These are phyloP conservation scores for Phocoena sinus DNA, from an alignment of 2,113 vertebrate genomes.

Conservation along the genomic window DNA sequence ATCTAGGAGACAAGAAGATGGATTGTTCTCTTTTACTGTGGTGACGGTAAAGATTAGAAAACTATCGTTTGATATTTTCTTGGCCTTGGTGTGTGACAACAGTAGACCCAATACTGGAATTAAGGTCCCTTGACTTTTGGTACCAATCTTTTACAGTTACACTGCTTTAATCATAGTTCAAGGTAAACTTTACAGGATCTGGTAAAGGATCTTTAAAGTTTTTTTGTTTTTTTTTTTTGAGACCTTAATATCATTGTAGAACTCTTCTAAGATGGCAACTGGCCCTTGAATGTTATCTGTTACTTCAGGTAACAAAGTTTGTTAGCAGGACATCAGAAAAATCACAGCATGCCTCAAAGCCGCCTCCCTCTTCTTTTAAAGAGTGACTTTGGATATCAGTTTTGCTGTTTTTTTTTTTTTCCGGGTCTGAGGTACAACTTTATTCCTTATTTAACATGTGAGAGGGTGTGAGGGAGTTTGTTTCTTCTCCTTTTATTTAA, in stretches of 20 bases:
- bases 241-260: not conserved
- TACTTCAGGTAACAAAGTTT: not conserved
- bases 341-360: not conserved
- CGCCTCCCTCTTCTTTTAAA: not conserved
- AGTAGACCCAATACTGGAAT: not conserved
- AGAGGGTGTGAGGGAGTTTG: not conserved
- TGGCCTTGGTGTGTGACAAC: not conserved
- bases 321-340: not conserved
- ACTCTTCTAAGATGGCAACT: not conserved
- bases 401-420: constrained; percentile 1
- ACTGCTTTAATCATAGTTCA: not conserved
- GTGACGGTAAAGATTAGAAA: not conserved
- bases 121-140: not conserved
- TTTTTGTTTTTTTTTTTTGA: not conserved
- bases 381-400: not conserved
- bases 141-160: not conserved
- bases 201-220: not conserved
- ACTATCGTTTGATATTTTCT: not conserved
- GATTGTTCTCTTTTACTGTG: not conserved
- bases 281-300: not conserved
- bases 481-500: not conserved
- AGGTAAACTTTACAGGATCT: not conserved
- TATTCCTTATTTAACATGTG: not conserved
- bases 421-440: not conserved
- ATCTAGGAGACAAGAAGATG: not conserved